These are phyloP conservation scores for Rhagoletis zephyria DNA, from an alignment of 1,140 invertebrate genomes.

Conservation along the genomic window DNA sequence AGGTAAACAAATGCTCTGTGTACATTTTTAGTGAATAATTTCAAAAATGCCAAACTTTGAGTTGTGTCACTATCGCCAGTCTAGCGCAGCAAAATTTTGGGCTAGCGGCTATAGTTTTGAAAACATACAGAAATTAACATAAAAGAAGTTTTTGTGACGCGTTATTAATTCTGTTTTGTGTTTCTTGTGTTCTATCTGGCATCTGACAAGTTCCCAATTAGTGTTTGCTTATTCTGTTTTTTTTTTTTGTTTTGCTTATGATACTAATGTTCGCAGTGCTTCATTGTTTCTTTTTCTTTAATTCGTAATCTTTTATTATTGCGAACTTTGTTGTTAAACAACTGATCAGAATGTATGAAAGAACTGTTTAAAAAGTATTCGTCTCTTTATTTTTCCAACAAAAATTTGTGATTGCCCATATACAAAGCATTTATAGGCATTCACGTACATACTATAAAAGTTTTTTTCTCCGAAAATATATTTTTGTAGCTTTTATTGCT, in stretches of 20 bases:
- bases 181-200: neutral
- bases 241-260: neutral
- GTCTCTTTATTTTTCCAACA: neutral
- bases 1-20: too few species aligned
- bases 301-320: neutral
- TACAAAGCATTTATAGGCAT: too few species aligned
- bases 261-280: neutral
- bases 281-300: neutral
- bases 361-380: neutral
- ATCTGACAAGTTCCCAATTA: neutral
- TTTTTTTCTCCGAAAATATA: too few species aligned
- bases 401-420: neutral
- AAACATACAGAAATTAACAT: neutral
- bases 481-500: too few species aligned
- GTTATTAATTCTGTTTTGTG: neutral
- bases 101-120: too few species aligned
- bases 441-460: too few species aligned
- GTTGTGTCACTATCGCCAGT: too few species aligned
- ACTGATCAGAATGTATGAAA: neutral
- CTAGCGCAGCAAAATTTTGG: too few species aligned
- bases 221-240: neutral
- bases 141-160: neutral
- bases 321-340: too few species aligned
- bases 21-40: too few species aligned
- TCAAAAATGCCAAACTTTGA: too few species aligned